Evolutionary conservation across 1,140 invertebrate genomes (phyloP), one percentile per base, ranked within the genome.

Genomic region (Drosophila pruinosa): DNA sequence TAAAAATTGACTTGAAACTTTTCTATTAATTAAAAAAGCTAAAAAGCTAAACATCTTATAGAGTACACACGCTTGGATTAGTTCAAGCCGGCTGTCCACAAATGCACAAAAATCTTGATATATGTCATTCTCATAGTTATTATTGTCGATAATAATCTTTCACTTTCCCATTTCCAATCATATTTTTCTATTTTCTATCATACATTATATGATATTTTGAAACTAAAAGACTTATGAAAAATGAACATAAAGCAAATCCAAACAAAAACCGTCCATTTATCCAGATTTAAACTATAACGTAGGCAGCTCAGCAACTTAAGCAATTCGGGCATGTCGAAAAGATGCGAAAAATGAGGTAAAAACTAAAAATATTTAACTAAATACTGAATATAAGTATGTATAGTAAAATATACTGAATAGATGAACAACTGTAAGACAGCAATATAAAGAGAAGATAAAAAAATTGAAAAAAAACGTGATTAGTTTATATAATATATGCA

Each of bases 261-360:
- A 82, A 72, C 72, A 61, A 64, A 52, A 85, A 86, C 81, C 81
- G 81, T 85, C 81, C 81, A 85, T 85, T 86, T 80, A 77, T 75
- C 79, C 78, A 82, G 70, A 65, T 78, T 78, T 78, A 64, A 78
- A 61, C 67, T 53, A 75, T 31, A 75, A 79, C 61, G 64, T 31
- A 45, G 56, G 58, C 67, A 82, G 56, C 75, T 85, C 72, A 65
- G 73, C 78, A 77, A 81, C 67, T 81, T 81, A 58, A 53, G 64
- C 68, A 76, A 80, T 80, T 26, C 26, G 43, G 31, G 43, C 17
- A 17, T 10, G 26, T n/a, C 8, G 15, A 53, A 22, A 7, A 8
- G 15, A 65, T 47, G 39, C 7, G 4, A 41, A 19, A 34, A 48
- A 19, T n/a, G n/a, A 53, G 12, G 24, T 24, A 57, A 15, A 57